Evolutionary conservation across 1,140 invertebrate species (phyloP).

Genomic region (Trichonephila inaurata): DNA sequence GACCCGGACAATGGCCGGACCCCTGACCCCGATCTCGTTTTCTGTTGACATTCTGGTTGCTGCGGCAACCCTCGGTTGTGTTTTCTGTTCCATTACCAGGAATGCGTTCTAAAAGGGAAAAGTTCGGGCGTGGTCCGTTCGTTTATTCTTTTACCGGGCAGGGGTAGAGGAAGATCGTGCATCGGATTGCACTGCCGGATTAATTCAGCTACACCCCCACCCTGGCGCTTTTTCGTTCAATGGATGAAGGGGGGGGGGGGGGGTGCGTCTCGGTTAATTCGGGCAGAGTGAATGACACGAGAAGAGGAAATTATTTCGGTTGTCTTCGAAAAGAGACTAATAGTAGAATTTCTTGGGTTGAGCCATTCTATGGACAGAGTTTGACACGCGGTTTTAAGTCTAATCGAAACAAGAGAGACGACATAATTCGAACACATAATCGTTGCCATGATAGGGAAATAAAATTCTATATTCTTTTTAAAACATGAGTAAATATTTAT

Average conservation of each 20-base stretch:
- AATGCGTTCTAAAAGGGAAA: background rate
- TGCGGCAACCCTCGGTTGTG: slow-evolving; percentile 9
- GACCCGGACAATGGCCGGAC: slow-evolving; percentile 67
- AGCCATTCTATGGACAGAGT: too few relatives aligned
- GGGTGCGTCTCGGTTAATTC: background rate
- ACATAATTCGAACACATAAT: too few relatives aligned
- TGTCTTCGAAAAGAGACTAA: background rate
- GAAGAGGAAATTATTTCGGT: background rate
- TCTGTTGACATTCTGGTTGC: slow-evolving; percentile 53
- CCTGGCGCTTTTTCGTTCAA: background rate
- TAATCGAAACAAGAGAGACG: too few relatives aligned
- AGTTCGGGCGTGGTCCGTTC: slow-evolving; percentile 44
- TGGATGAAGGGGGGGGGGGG: background rate
- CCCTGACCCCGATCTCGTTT: slow-evolving; percentile 61
- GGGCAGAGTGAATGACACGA: background rate
- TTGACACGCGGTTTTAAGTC: too few relatives aligned
- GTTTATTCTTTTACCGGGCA: background rate
- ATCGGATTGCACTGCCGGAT: background rate
- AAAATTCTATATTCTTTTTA: too few relatives aligned
- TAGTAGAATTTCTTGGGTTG: too few relatives aligned
- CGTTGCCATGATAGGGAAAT: too few relatives aligned
- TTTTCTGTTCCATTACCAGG: slow-evolving; percentile 31
- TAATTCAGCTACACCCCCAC: background rate
- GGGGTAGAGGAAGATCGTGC: background rate
- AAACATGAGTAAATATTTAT: too few relatives aligned